Evolutionary conservation across 2,888 invertebrate genomes (phyloP).

Genomic region (Allolobophora icterica): DNA sequence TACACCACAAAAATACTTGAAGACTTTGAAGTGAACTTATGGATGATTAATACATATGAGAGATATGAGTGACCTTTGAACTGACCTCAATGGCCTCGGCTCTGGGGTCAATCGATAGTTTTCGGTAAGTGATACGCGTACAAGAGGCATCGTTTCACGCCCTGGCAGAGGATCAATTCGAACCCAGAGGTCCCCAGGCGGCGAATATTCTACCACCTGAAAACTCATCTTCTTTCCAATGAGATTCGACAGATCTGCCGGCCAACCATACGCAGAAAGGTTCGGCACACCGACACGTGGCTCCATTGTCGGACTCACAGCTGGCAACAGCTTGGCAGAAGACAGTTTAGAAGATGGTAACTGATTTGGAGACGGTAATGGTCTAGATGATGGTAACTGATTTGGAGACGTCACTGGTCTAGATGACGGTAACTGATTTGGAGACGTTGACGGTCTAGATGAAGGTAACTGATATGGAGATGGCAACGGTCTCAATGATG

Average conservation of each 20-base stretch:
- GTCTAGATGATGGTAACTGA: not conserved
- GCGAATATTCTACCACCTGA: not conserved
- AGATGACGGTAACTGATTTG: not conserved
- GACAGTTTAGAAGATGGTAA: not conserved
- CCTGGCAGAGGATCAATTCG: not conserved
- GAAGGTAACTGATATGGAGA: too few relatives aligned
- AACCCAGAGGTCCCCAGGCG: not conserved
- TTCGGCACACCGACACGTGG: not conserved
- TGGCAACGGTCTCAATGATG: too few relatives aligned
- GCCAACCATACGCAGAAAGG: not conserved
- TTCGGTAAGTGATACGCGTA: not conserved
- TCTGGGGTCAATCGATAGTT: not conserved
- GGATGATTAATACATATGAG: too few relatives aligned
- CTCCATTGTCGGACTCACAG: not conserved
- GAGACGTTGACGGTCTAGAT: too few relatives aligned
- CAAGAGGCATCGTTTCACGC: not conserved
- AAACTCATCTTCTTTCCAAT: not conserved
- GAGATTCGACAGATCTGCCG: not conserved
- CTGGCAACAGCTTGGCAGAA: not conserved
- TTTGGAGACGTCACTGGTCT: not conserved
- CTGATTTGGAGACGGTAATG: not conserved
- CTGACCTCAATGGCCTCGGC: not conserved
- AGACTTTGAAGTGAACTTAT: too few relatives aligned
- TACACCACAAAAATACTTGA: too few relatives aligned
- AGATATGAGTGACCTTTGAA: constrained; percentile 6